A percentile compares a stretch with the other conserved stretches of the same genome.
These are phyloP conservation scores for Vicugna pacos DNA, from an alignment of 2,113 vertebrate species.

Conservation along the genomic window DNA sequence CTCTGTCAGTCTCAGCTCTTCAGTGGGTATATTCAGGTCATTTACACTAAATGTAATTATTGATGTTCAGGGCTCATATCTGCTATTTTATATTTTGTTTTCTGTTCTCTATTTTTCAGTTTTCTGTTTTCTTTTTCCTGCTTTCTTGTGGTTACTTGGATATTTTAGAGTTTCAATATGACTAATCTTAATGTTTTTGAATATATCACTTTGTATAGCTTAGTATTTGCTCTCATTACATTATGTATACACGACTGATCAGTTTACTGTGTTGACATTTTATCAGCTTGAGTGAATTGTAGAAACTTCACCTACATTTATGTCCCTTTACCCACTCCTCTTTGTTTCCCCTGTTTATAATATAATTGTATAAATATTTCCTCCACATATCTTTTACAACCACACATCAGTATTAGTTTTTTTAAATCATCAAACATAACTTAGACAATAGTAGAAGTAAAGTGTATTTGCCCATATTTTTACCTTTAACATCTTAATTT, in stretches of 20 bases:
- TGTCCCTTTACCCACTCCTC: neutral
- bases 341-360: neutral
- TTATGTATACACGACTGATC: neutral
- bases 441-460: too few relatives aligned
- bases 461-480: too few relatives aligned
- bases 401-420: neutral
- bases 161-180: neutral
- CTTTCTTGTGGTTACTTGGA: neutral
- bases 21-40: neutral
- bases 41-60: neutral
- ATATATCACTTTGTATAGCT: neutral
- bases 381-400: neutral
- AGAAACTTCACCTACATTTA: neutral
- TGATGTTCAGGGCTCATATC: neutral
- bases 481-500: too few relatives aligned
- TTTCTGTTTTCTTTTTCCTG: neutral
- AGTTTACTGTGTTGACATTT: neutral
- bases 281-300: neutral
- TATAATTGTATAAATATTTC: neutral
- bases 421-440: too few relatives aligned
- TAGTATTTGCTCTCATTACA: neutral
- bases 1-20: neutral
- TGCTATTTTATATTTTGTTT: conserved; percentile 11
- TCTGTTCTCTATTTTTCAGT: neutral
- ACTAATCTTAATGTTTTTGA: neutral